Evolutionary conservation across 2,797 vertebrate genomes (phyloP), one percentile per base, ranked within the genome.

Genomic region (Gobionotothen gibberifrons): DNA sequence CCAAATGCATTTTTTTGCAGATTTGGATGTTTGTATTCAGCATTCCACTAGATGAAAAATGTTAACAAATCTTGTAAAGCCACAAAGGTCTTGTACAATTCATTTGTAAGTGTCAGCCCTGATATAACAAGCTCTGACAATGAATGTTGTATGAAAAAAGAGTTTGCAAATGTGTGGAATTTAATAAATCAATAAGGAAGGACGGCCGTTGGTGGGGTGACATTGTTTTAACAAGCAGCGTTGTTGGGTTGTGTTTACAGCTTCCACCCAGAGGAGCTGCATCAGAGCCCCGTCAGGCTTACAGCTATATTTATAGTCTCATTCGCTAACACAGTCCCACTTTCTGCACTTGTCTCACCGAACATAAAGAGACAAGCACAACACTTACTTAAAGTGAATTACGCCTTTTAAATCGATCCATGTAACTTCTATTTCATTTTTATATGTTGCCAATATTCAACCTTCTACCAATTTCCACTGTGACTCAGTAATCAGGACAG

Each of bases 141-240:
- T 51, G 60, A 61, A 67, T 29, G 5, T 14, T 40, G 16, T 42
- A 67, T 21, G 51, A 48, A 63, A 57, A 43, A 43, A 44, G 3
- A 26, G n/a, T n/a, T 12, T 48, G 36, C 51, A 46, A 46, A 69
- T 10, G 1, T 40, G 0, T 60, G 36, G 17, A 73, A 81, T 59
- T 82, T 6, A 79, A 76, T 78, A 42, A 19, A 66, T 79, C 69
- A 71, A 53, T 69, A 64, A 73, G 76, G 60, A 81, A 58, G 54
- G 60, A 47, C 56, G 61, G 71, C 29, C 16, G 11, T 13, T 46
- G 2, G 0, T 12, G 4, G 51, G 44, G 39, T 53, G 67, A 55
- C 63, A 69, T 78, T 78, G 67, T 72, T 70, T 76, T 66, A 82
- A 71, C 57, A 79, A 76, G 76, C 47, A 52, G 14, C 58, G 51